Conservation (phyloP, 2,797 vertebrate genomes). For the Mus spretus region DNA sequence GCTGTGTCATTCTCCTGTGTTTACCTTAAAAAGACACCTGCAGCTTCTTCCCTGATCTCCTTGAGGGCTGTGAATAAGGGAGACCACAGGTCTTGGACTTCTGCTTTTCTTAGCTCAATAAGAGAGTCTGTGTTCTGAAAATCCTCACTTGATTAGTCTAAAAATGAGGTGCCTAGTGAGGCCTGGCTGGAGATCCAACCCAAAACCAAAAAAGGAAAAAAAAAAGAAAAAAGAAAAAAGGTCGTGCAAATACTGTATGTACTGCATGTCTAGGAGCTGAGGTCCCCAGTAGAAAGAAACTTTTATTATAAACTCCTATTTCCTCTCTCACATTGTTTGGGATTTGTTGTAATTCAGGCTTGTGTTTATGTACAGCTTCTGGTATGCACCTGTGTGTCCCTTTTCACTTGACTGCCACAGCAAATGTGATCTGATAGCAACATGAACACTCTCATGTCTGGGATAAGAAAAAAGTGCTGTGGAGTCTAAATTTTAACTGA, state of each 20-base stretch:
- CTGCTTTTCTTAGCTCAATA: neutral
- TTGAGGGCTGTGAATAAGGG: neutral
- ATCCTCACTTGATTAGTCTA: conserved; percentile 1
- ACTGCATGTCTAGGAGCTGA: neutral
- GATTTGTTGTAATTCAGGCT: neutral
- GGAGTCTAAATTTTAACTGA: conserved; percentile 2
- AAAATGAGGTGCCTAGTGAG: neutral
- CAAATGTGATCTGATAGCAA: neutral
- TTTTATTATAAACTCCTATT: neutral
- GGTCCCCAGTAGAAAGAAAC: neutral
- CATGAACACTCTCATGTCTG: neutral
- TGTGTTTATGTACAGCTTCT: neutral
- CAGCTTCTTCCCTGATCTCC: neutral
- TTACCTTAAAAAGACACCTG: conserved; percentile 40
- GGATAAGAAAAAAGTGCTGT: neutral
- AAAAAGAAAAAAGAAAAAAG: no score
- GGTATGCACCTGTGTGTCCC: neutral
- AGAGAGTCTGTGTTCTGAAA: neutral
- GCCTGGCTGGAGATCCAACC: neutral
- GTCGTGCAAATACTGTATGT: neutral
- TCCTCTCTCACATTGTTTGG: neutral
- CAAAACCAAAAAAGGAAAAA: neutral
- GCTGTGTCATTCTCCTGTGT: conserved; percentile 71
- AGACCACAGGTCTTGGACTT: neutral
- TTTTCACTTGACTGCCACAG: neutral